Conservation (phyloP, 2,888 invertebrate species). For the Cataglyphis cursor region DNA sequence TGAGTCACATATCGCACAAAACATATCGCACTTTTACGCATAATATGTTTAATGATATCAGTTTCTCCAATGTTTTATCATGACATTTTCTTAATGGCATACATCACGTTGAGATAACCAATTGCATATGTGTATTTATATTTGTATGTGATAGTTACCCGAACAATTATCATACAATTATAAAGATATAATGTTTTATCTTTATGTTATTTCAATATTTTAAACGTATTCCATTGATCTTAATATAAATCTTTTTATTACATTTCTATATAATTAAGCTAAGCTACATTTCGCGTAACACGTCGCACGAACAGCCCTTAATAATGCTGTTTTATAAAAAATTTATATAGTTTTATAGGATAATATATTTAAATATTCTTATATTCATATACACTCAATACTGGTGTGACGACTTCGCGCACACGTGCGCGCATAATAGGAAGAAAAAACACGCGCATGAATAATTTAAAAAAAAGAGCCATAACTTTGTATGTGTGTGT, state of each 20-base stretch:
- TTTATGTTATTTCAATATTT: not conserved
- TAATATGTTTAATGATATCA: not conserved
- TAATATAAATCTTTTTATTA: not conserved
- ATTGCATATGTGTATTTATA: not conserved
- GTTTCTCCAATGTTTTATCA: not conserved
- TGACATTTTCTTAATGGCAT: not conserved
- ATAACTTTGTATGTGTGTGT: not conserved
- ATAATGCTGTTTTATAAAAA: not conserved
- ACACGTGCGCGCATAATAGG: slow-evolving; percentile 26
- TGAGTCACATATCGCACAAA: not conserved
- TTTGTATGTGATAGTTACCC: not conserved
- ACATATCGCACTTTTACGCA: not conserved
- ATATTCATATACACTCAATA: slow-evolving; percentile 2
- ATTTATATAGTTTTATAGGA: too few relatives aligned
- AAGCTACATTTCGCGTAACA: slow-evolving; percentile 10
- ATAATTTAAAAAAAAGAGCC: slow-evolving; percentile 15
- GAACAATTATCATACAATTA: slow-evolving; percentile 23
- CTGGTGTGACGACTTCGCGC: not conserved
- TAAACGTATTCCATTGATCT: not conserved
- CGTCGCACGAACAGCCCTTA: not conserved
- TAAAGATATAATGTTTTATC: not conserved
- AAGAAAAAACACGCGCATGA: slow-evolving; percentile 4
- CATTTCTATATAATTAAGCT: not conserved
- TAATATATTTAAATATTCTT: not conserved
- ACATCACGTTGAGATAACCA: slow-evolving; percentile 7